Evolutionary conservation across 2,888 invertebrate genomes (phyloP), one percentile per base, ranked within the genome.

Genomic region (Scaptodrosophila latifasciaeformis): DNA sequence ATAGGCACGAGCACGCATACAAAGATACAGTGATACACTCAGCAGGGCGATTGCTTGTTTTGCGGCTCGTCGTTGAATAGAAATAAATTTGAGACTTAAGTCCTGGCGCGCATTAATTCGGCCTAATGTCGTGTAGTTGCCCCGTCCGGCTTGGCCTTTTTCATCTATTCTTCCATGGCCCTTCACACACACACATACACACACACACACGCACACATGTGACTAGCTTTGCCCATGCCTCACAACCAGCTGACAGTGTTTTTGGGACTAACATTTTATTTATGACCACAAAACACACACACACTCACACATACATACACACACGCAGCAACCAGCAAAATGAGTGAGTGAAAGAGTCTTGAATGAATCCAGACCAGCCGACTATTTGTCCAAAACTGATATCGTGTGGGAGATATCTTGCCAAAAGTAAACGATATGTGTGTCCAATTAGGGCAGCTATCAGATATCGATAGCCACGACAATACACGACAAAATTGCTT

Each of bases 61-160:
- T 71, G 69, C 57, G 67, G 61, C 67, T 65, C 62, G 67, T 71
- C 75, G 72, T 71, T 72, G 72, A 74, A 76, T 63, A 80, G 68
- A 77, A 76, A 79, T 79, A 79, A 80, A 78, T 79, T 78, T 78
- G 70, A 62, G 70, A 68, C 78, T 77, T 79, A 78, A 75, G 77
- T 76, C 76, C 76, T 70, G 57, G 70, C 67, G 70, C 70, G 78
- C 76, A 76, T 78, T 80, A 76, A 78, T 80, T 76, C 78, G 76
- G 76, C 71, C 70, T 75, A 76, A 76, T 76, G 77, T 77, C 75
- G 71, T 76, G 74, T 75, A 6, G 10, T 15, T 19, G 2, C 9
- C 12, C 24, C 19, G 27, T 21, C 21, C 27, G 9, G 30, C 7
- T 49, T 46, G 9, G 18, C 21, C 48, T 7, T n/a, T 13, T 21